A percentile compares a stretch with the other conserved stretches of the same genome.
Conservation (phyloP, 2,797 vertebrate species). For the Siniperca obscura region DNA sequence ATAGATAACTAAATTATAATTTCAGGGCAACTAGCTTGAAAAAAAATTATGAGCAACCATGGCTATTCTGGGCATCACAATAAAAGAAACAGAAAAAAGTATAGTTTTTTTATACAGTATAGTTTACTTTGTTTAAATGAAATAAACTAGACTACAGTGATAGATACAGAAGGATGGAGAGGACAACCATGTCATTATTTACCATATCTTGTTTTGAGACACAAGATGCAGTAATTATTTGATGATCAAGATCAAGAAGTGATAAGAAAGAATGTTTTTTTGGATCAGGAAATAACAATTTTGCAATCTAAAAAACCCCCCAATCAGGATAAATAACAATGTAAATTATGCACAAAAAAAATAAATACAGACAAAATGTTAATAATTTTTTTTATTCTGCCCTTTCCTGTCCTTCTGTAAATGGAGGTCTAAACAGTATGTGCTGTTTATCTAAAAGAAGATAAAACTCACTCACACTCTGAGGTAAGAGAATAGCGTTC, state of each 20-base stretch:
- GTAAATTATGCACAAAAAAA: not conserved
- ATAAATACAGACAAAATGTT: not conserved
- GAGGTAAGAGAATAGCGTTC: constrained; percentile 28
- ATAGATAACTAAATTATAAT: constrained; percentile 22
- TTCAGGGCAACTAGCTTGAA: constrained; percentile 9
- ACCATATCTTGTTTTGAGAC: not conserved
- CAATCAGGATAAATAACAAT: not conserved
- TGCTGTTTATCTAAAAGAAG: constrained; percentile 13
- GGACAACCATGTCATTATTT: not conserved
- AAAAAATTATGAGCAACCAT: constrained; percentile 17
- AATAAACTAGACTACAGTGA: not conserved
- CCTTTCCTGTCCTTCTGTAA: constrained; percentile 24
- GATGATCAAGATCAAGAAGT: not conserved
- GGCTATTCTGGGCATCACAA: constrained; percentile 11
- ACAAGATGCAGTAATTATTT: not conserved
- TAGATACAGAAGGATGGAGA: constrained; percentile 21
- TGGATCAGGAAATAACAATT: not conserved
- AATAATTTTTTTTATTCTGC: not conserved
- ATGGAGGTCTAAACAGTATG: not conserved
- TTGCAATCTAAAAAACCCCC: not conserved
- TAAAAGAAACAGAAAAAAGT: not conserved
- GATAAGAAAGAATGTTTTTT: not conserved
- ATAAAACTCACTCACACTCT: constrained; percentile 35
- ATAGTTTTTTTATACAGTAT: not conserved
- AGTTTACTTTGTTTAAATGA: not conserved